Evolutionary conservation across 2,888 invertebrate species (phyloP).

Genomic region (Apeira syringaria): DNA sequence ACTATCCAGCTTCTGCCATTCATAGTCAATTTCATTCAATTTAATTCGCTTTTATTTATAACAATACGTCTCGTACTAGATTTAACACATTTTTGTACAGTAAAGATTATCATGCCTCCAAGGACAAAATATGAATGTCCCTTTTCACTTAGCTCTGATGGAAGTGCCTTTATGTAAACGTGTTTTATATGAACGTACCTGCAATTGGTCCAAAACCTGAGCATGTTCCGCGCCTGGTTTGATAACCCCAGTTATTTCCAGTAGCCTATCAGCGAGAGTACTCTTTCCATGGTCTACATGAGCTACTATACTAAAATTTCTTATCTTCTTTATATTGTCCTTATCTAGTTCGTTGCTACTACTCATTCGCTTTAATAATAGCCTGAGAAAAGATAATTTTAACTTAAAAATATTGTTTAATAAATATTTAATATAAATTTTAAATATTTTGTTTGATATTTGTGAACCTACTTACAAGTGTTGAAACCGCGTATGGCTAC

Average conservation of each 20-base stretch:
- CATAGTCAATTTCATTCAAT: no score
- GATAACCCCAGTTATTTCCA: slow-evolving; percentile 95
- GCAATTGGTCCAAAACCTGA: slow-evolving; percentile 90
- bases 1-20: no score
- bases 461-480: slow-evolving; percentile 31
- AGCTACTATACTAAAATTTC: slow-evolving; percentile 99
- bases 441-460: no score
- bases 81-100: no score
- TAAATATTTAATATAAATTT: no score
- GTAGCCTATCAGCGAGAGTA: slow-evolving; percentile 96
- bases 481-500: slow-evolving; percentile 15
- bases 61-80: no score
- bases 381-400: slow-evolving; percentile 14
- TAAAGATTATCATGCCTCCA: no score
- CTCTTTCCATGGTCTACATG: slow-evolving; percentile 99
- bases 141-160: no score
- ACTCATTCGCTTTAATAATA: slow-evolving; percentile 38
- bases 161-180: no score
- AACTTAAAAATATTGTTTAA: no score
- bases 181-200: slow-evolving; percentile 60
- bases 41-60: no score
- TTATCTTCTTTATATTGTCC: slow-evolving; percentile 70
- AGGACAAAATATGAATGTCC: no score
- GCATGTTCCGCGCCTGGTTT: slow-evolving; percentile 85
- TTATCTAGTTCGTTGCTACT: slow-evolving; percentile 44